Base-by-base conservation (phyloP, 1,140 invertebrate species). In the Antheraea pernyi region DNA sequence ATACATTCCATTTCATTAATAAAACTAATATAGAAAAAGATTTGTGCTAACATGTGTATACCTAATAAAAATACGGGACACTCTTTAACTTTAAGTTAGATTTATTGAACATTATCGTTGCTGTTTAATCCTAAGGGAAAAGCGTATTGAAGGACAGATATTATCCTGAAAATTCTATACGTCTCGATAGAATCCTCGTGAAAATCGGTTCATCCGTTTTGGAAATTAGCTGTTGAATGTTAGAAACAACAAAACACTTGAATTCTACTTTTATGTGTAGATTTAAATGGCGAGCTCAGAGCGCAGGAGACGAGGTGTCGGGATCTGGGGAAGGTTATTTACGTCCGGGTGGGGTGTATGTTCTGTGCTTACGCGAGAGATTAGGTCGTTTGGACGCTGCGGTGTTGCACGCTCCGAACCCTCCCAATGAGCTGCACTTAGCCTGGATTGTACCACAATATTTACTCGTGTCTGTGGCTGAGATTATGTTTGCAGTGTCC, bases 361-460 rank as follows among this genome's bases (percentile, higher is more conserved):
- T 89, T 13, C 73, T 90, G 11, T 85, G 80, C 19, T 22, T 87
- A n/a, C 78, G 86, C 0, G 89, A 89, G 75, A 69, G 86, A 5
- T 71, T 84, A 0, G 86, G 86, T 5, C 71, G 85, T 0, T 73
- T 91, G 39, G 89, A 91, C 53, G 80, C 78, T 0, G 87, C 86
- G 0, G 85, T 85, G 11, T 79, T 91, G 10, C 88, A 91, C 67
- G 85, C 86, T 1, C 82, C 97, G 0, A 96, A 96, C 6, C 78
- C 92, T 13, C 94, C 96, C 3, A 97, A 96, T 77, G 94, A 94
- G 0, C 84, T 98, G 16, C 95, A 96, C 63, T 96, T 98, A 68
- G 83, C 97, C 0, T 97, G 95, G 95, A 94, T 98, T 69, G 86
- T 98, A n/a, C 97, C 98, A 0, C 98, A 98, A 85, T 98, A 98